phyloP scores from a whole-genome alignment of 1,140 invertebrate genomes.

The Acromyrmex heyeri region DNA sequence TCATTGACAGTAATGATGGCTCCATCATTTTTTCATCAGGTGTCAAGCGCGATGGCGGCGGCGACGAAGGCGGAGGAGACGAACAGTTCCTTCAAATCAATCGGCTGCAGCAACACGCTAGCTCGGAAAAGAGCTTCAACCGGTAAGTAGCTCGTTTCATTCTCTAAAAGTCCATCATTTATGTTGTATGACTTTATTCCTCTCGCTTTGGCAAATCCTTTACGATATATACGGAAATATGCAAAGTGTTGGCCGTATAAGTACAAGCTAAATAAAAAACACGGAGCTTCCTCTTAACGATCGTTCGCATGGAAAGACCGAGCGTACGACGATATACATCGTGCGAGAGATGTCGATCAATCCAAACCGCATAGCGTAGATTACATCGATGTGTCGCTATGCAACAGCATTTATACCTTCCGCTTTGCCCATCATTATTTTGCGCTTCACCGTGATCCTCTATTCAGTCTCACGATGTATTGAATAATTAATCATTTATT shows the following conservation, averaged over 20 bases:
- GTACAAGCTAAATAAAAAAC: conserved; percentile 19
- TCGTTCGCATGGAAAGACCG: conserved; percentile 57
- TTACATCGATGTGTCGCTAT: conserved; percentile 39
- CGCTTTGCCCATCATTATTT: conserved; percentile 54
- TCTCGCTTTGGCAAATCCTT: conserved; percentile 30
- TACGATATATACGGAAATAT: conserved; percentile 69
- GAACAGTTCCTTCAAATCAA: conserved; percentile 73
- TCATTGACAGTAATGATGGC: conserved; percentile 38
- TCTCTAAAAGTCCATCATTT: conserved; percentile 18
- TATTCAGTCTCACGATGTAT: conserved; percentile 33
- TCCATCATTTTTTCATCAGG: conserved; percentile 40
- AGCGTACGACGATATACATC: conserved; percentile 14
- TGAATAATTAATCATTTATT: conserved; percentile 1
- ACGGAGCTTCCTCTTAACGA: conserved; percentile 43
- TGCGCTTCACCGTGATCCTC: conserved; percentile 30
- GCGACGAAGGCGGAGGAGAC: conserved; percentile 75
- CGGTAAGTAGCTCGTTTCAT: conserved; percentile 77
- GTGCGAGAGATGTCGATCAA: conserved; percentile 41
- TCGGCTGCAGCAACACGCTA: conserved; percentile 75
- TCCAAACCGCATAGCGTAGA: conserved; percentile 45
- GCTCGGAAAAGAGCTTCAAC: conserved; percentile 74
- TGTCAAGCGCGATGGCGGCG: conserved; percentile 58
- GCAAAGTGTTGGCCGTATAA: conserved; percentile 71
- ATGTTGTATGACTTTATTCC: conserved; percentile 18
- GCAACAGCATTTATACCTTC: conserved; percentile 33